A percentile compares a stretch with the other conserved stretches of the same genome.
Conservation (phyloP, 2,888 invertebrate genomes). For the Meiosimyza decipiens region DNA sequence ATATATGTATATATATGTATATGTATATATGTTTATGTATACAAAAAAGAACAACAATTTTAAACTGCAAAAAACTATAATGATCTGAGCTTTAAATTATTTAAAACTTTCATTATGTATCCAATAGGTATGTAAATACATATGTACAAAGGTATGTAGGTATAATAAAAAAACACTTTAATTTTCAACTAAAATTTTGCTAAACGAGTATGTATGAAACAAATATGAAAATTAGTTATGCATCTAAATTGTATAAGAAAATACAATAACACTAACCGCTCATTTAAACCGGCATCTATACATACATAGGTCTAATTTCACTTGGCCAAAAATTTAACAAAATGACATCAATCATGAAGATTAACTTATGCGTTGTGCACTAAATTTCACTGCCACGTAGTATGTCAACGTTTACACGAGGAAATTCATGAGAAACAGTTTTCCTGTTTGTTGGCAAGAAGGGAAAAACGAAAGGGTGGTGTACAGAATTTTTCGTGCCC, state of each 20-base stretch:
- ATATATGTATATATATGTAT: not conserved
- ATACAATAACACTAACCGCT: not conserved
- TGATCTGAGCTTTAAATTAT: too few species aligned
- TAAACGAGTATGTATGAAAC: too few species aligned
- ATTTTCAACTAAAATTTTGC: not conserved
- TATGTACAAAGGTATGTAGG: too few species aligned
- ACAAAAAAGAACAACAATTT: conserved; percentile 3
- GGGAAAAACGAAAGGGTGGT: too few species aligned
- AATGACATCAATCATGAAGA: not conserved
- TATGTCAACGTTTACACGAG: too few species aligned
- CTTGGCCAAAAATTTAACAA: not conserved
- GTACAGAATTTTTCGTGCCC: too few species aligned
- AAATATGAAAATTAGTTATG: conserved; percentile 13
- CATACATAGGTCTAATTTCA: not conserved
- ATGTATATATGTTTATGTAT: conserved; percentile 1
- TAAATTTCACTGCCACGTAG: too few species aligned
- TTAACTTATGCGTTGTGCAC: not conserved
- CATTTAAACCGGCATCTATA: not conserved
- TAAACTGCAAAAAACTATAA: conserved; percentile 17
- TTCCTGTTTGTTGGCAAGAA: too few species aligned
- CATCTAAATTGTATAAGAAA: not conserved
- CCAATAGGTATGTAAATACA: too few species aligned
- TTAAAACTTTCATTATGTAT: too few species aligned
- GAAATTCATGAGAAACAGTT: too few species aligned
- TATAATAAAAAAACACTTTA: too few species aligned